A percentile compares a stretch with the other conserved stretches of the same genome.
phyloP scores from a whole-genome alignment of 2,113 vertebrate species.

The Mus pahari region DNA sequence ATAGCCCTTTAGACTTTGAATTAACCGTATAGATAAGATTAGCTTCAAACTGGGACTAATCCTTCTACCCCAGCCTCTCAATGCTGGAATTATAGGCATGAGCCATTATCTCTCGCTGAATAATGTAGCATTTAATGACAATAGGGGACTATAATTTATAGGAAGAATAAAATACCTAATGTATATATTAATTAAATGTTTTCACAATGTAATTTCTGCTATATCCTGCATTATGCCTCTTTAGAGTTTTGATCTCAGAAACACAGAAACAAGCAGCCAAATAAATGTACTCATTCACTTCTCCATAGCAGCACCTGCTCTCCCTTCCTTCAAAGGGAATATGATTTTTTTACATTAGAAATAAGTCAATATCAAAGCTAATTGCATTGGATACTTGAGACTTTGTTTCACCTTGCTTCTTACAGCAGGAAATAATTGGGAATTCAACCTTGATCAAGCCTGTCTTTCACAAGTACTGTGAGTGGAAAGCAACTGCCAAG shows the following conservation, averaged over 20 bases:
- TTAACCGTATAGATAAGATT: neutral
- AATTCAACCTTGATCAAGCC: slow-evolving; percentile 65
- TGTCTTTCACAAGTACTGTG: slow-evolving; percentile 52
- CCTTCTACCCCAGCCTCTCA: neutral
- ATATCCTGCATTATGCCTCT: neutral
- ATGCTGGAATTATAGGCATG: neutral
- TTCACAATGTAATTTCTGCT: slow-evolving; percentile 18
- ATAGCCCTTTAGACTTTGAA: neutral
- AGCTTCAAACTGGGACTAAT: neutral
- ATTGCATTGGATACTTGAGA: slow-evolving; percentile 48
- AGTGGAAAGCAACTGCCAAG: slow-evolving; percentile 51
- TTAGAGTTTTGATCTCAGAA: neutral
- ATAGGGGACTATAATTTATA: neutral
- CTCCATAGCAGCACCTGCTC: neutral
- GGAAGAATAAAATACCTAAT: neutral
- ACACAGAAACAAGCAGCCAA: slow-evolving; percentile 37
- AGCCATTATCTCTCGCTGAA: neutral
- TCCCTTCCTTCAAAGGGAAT: slow-evolving; percentile 12
- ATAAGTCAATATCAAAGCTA: slow-evolving; percentile 58
- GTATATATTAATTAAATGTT: neutral
- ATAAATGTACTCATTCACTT: neutral
- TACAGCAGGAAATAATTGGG: slow-evolving; percentile 62
- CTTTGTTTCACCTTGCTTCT: slow-evolving; percentile 48
- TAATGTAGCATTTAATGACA: neutral
- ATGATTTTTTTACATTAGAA: slow-evolving; percentile 61